These are phyloP conservation scores for Dicyrtomina minuta DNA, from an alignment of 2,888 invertebrate species.

Conservation along the genomic window DNA sequence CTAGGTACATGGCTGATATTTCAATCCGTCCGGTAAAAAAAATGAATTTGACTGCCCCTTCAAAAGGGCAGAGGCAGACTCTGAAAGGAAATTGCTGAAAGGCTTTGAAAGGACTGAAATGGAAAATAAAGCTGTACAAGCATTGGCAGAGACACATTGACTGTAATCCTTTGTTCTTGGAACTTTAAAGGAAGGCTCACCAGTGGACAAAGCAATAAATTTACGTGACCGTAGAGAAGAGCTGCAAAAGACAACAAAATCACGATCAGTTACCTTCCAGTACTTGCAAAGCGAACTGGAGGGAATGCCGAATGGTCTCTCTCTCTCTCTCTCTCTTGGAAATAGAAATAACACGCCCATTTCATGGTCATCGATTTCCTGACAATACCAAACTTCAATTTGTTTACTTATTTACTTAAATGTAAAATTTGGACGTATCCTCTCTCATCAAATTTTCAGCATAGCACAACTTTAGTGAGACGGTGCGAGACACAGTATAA, in stretches of 20 bases:
- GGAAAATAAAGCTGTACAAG: background rate
- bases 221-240: background rate
- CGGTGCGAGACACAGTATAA: too few relatives aligned
- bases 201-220: conserved; percentile 1
- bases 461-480: too few relatives aligned
- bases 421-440: background rate
- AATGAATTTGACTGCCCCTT: too few relatives aligned
- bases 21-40: too few relatives aligned
- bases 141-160: background rate
- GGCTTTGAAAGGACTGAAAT: background rate
- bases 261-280: background rate
- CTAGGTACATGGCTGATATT: too few relatives aligned
- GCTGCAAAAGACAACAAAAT: conserved; percentile 12
- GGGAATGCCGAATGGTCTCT: background rate
- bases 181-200: background rate
- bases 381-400: conserved; percentile 15
- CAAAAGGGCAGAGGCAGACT: background rate
- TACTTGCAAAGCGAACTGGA: background rate
- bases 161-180: too few relatives aligned
- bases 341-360: conserved; percentile 5
- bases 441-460: conserved; percentile 2
- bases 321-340: too few relatives aligned
- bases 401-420: too few relatives aligned
- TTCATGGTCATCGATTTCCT: conserved; percentile 20
- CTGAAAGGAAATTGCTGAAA: background rate